Base-by-base conservation (phyloP, 2,113 vertebrate species). In the Ceyx margarethae region DNA sequence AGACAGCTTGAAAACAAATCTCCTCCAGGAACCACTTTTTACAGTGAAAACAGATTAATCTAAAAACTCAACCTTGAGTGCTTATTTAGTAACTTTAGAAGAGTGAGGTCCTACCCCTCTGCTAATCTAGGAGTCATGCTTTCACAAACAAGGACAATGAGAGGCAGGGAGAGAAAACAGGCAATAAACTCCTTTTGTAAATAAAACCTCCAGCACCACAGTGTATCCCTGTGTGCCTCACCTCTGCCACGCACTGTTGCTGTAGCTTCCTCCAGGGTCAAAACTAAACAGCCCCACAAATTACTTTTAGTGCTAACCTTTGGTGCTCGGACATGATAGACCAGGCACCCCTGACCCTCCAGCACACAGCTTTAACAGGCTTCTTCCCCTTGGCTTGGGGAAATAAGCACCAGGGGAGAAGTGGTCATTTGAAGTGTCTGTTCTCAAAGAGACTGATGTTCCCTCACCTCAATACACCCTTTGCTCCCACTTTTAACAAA, bases 71-170 rank as follows among this genome's bases (percentile, higher is more conserved):
- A 20, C 26, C 13, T 51, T 43, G 23, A 48, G 35, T 67, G 84
- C 81, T 95, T 94, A 72, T 43, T 96, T 18, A 92, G 92, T 91
- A 94, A 94, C 67, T 80, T 43, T 58, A 93, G 89, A 82, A 69
- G 78, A 90, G 58, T 0, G 1, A 93, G 74, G 86, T 89, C 74
- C 90, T 76, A 53, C 7, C 62, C 58, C 83, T 81, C 48, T 62
- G 75, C 81, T 94, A 69, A 92, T 76, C 81, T 56, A 54, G 9
- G 0, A 79, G 90, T 90, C 91, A 91, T 85, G 93, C 90, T 86
- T 73, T 91, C 83, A 84, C 93, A 93, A 87, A 90, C 88, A 90
- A 61, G 74, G 71, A 94, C 91, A 89, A 89, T 77, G 72, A 87
- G 51, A 91, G 75, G 81, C 66, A 87, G 89, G 83, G 78, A 67